These are phyloP conservation scores for Oryzias woworae DNA, from an alignment of 2,113 vertebrate species.

Conservation along the genomic window DNA sequence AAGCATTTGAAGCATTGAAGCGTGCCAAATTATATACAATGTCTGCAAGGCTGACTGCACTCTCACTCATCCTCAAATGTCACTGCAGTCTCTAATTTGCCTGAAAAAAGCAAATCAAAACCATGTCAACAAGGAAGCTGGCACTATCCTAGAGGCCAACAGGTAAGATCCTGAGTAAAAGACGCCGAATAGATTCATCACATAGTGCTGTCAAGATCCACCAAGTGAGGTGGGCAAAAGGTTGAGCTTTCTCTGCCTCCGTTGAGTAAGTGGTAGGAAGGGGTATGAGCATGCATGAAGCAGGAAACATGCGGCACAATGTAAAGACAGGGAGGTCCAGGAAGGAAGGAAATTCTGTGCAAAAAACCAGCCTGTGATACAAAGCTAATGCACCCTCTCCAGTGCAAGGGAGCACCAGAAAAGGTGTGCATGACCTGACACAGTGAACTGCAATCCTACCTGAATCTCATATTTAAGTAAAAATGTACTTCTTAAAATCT, in stretches of 20 bases:
- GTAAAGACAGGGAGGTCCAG: conserved; percentile 78
- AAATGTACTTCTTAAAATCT: neutral
- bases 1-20: too few relatives aligned
- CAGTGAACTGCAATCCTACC: neutral
- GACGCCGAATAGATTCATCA: conserved; percentile 7
- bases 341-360: conserved; percentile 82
- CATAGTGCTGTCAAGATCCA: conserved; percentile 13
- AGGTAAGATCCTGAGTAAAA: conserved; percentile 9
- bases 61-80: too few relatives aligned
- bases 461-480: neutral
- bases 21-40: too few relatives aligned
- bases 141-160: too few relatives aligned
- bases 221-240: conserved; percentile 27
- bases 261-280: conserved; percentile 14
- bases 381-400: conserved; percentile 64
- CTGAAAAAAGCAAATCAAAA: conserved; percentile 34
- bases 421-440: neutral
- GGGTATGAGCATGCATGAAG: conserved; percentile 29
- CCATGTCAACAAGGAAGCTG: too few relatives aligned
- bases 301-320: conserved; percentile 80
- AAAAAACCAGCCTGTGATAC: conserved; percentile 62
- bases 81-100: too few relatives aligned
- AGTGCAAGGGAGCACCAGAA: conserved; percentile 19
- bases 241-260: conserved; percentile 17
- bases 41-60: too few relatives aligned